Evolutionary conservation across 2,888 invertebrate species (phyloP), one percentile per base, ranked within the genome.

Genomic region (Spisula subtruncata): DNA sequence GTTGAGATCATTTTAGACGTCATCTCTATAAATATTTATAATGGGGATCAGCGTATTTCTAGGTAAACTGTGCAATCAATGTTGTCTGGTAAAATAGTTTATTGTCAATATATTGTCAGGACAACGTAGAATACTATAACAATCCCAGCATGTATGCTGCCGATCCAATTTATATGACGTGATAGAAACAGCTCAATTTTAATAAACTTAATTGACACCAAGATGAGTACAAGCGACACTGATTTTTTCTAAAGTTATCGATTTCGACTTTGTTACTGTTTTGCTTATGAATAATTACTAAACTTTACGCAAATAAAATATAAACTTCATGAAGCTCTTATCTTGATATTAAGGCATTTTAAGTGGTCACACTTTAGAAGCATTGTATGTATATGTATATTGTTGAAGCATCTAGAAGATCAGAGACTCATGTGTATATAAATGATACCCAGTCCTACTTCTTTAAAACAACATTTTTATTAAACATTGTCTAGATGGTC

Each of bases 61-160:
- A 60, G 60, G 60, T 60, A 60, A 60, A 60, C 60, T 20, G n/a
- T 18, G 60, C n/a, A 60, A 16, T n/a, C 60, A 60, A n/a, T 60
- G 60, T 60, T 6, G 60, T 60, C 60, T 60, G 5, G 60, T 60
- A 20, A 60, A 60, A 60, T 60, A n/a, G 60, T 60, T 60, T 60
- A 60, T 60, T 60, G 60, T n/a, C 60, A 60, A 60, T 60, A 60
- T 60, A 60, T 60, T 60, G 60, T n/a, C 60, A n/a, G 18, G 60
- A n/a, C n/a, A 60, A 60, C 60, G 1, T 8, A 60, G 60, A 60
- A 60, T n/a, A n/a, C 60, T n/a, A 60, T 60, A 60, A 60, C 18
- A 20, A 60, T 0, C 60, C 18, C 60, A 60, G 60, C n/a, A n/a
- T 60, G 60, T 60, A n/a, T 2, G 60, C 60, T 60, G 60, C 18